Percentiles rank a stretch among this genome's conserved stretches.
Conservation (phyloP, 2,888 invertebrate genomes). For the Phragmatobia fuliginosa region DNA sequence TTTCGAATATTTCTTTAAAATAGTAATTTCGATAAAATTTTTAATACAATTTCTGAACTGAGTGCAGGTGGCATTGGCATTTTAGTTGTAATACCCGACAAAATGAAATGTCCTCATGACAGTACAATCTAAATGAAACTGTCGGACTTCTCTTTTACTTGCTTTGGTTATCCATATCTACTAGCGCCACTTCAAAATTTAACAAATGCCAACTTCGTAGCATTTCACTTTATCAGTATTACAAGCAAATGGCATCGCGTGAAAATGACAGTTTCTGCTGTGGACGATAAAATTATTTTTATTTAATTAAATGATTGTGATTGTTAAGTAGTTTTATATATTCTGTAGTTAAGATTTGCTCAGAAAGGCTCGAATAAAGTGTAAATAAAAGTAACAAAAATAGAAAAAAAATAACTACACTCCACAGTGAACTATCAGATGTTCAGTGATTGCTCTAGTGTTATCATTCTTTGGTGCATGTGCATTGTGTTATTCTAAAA, state of each 20-base stretch:
- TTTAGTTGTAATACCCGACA: constrained; percentile 21
- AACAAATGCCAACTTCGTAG: constrained; percentile 24
- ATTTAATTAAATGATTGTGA: constrained; percentile 32
- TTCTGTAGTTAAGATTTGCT: constrained; percentile 28
- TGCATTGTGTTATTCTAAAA: constrained; percentile 44
- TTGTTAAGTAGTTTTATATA: constrained; percentile 34
- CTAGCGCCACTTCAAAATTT: constrained; percentile 30
- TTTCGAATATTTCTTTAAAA: too few relatives aligned
- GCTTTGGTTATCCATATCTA: background rate
- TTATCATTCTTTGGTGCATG: constrained; percentile 57
- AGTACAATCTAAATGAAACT: constrained; percentile 12
- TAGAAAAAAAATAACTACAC: constrained; percentile 41
- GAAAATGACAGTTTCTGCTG: constrained; percentile 64
- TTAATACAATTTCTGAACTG: constrained; percentile 38
- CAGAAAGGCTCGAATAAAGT: constrained; percentile 20
- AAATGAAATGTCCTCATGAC: background rate
- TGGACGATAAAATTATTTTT: constrained; percentile 46
- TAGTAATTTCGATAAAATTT: background rate
- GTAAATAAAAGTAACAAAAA: constrained; percentile 20
- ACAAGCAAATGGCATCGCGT: constrained; percentile 71
- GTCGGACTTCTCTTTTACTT: constrained; percentile 41
- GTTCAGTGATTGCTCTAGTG: constrained; percentile 58
- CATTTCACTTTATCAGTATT: constrained; percentile 25
- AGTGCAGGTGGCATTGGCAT: constrained; percentile 50
- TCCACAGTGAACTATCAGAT: constrained; percentile 55